Evolutionary conservation across 2,113 vertebrate species (phyloP), one percentile per base, ranked within the genome.

Genomic region (Telmatochromis bifrenatus): DNA sequence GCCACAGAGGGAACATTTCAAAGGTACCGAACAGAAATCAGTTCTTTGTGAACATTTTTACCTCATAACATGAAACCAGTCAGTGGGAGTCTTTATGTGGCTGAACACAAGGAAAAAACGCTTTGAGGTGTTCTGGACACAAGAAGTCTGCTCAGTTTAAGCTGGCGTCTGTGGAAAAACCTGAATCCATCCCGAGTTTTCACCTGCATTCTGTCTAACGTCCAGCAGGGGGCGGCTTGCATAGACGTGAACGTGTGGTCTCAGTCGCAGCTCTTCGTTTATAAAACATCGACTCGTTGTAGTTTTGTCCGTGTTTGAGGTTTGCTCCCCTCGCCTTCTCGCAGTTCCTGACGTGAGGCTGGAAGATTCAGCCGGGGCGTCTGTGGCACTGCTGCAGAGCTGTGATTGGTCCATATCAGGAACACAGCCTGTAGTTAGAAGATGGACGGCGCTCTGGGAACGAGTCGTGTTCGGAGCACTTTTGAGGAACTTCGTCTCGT

Each of bases 241-340:
- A 15, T 2, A 42, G 37, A 70, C 5, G 35, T 42, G 62, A 70
- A 39, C 7, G 2, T 6, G 11, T 68, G 62, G 35, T 21, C 19
- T 39, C 62, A 5, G 35, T 9, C 5, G n/a, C 35, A 23, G n/a
- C 0, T 23, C 62, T 39, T 23, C 1, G 3, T 68, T 2, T 21
- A 1, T 68, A 8, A 23, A 68, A 21, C 19, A 39, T 5, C 3
- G 0, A 1, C 35, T 7, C 15, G 0, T 37, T 3, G 10, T 37
- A 11, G 60, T n/a, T 35, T 11, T 65, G 31, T 65, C 60, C 1
- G 2, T 65, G 60, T 3, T 65, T 65, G 60, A 65, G 60, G 7
- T 65, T 65, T 21, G 9, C 60, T 35, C 31, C 17, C 31, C 58
- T 65, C 33, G 33, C 33, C 60, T n/a, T 1, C 62, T 65, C 17